phyloP scores from a whole-genome alignment of 1,140 invertebrate species.

The Thaumatotibia leucotreta region DNA sequence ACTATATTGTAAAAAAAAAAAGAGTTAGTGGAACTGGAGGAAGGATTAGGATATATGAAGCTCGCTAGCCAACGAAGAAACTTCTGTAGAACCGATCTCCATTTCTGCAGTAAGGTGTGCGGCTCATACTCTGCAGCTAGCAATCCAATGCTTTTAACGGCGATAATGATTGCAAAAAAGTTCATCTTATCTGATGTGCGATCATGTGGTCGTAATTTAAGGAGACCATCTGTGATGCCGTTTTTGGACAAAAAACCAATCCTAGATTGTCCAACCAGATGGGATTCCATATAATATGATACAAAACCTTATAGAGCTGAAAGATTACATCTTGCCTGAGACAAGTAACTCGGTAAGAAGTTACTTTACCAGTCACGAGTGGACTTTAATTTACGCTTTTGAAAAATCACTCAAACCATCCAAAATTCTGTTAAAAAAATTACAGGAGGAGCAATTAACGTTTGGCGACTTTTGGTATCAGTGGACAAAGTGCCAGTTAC shows the following conservation, averaged over 20 bases:
- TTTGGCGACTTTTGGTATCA: background rate
- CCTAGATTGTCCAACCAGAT: background rate
- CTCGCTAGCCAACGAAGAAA: background rate
- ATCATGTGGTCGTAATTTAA: background rate
- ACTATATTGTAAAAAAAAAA: no score
- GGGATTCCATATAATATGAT: background rate
- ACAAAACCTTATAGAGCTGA: background rate
- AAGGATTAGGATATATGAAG: no score
- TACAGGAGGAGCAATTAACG: background rate
- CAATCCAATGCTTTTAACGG: background rate
- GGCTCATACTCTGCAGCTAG: background rate
- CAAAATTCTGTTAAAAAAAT: background rate
- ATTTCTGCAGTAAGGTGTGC: background rate
- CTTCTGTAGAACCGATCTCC: background rate
- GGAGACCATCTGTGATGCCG: background rate
- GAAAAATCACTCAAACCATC: background rate
- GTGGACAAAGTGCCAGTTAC: background rate
- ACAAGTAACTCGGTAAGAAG: background rate
- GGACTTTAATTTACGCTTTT: background rate
- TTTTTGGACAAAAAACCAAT: background rate
- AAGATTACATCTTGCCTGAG: background rate
- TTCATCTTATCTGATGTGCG: background rate
- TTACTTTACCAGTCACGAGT: background rate
- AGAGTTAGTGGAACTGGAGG: no score
- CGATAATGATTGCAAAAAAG: background rate